These are phyloP conservation scores for Clarias laeviceps DNA, from an alignment of 2,797 vertebrate genomes.

Conservation along the genomic window DNA sequence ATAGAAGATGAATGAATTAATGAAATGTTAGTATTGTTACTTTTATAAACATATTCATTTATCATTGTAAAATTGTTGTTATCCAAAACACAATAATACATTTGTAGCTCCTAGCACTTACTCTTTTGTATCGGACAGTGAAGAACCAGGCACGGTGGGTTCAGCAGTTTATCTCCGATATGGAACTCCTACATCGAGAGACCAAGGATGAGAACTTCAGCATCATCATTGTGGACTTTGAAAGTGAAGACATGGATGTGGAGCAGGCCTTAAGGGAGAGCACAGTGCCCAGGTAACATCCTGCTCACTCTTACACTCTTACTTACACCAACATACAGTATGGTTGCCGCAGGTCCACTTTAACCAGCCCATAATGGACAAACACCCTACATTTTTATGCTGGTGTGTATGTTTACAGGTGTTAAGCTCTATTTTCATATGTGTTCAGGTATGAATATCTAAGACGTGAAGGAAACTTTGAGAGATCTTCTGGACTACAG, in stretches of 20 bases:
- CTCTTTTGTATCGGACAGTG: constrained; percentile 71
- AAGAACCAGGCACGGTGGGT: constrained; percentile 99
- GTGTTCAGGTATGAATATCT: constrained; percentile 80
- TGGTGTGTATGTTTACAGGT: background rate
- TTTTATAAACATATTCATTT: background rate
- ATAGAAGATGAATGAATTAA: too few relatives aligned
- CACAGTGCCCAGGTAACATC: constrained; percentile 80
- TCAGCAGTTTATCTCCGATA: constrained; percentile 94
- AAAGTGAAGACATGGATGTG: constrained; percentile 97
- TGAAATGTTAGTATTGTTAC: background rate
- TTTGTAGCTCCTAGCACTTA: background rate
- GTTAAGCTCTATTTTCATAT: background rate
- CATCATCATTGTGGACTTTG: constrained; percentile 93
- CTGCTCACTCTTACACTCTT: constrained; percentile 10
- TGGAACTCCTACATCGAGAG: constrained; percentile 83
- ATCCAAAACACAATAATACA: background rate
- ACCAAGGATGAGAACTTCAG: constrained; percentile 91
- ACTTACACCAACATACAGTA: constrained; percentile 8
- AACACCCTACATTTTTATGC: background rate
- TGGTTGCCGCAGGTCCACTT: background rate
- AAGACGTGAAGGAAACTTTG: constrained; percentile 80
- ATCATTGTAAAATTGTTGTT: background rate
- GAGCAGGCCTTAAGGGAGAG: constrained; percentile 85
- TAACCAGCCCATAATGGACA: background rate
- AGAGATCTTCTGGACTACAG: constrained; percentile 83